Evolutionary conservation across 2,888 invertebrate genomes (phyloP).

Genomic region (Lasioglossum malachurum): DNA sequence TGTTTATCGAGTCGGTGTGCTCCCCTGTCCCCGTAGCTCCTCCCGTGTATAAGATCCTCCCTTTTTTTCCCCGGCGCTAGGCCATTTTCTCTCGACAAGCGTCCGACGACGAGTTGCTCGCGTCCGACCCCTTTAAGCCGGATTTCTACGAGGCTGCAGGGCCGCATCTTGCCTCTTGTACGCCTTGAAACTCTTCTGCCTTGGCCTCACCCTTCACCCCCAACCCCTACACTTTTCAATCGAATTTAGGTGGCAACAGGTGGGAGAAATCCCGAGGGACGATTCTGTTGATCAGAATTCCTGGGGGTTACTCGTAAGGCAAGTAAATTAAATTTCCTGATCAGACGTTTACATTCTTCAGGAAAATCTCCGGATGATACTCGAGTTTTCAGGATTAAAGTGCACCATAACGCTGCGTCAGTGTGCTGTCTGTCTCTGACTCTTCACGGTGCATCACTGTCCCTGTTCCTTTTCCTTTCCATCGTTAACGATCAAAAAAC

Average conservation of each 20-base stretch:
- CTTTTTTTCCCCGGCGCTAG: slow-evolving; percentile 11
- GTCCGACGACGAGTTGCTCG: slow-evolving; percentile 43
- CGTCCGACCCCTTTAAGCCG: slow-evolving; percentile 65
- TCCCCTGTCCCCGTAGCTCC: background rate
- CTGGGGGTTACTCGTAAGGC: too few relatives aligned
- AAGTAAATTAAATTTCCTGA: too few relatives aligned
- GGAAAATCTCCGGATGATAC: background rate
- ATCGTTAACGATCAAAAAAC: background rate
- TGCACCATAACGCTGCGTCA: background rate
- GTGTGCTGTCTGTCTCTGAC: background rate
- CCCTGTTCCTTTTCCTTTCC: background rate
- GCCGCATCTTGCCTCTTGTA: background rate
- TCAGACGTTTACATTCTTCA: too few relatives aligned
- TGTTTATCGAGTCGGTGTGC: slow-evolving; percentile 10
- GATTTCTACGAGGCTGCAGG: slow-evolving; percentile 58
- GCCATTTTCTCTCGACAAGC: slow-evolving; percentile 48
- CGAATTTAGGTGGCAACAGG: background rate
- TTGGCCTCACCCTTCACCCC: background rate
- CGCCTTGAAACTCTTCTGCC: background rate
- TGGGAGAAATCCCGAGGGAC: background rate
- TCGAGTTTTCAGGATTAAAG: background rate
- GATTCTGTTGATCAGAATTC: background rate
- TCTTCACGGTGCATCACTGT: background rate
- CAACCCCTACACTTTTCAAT: background rate
- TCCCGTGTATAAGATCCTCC: background rate